Base-by-base conservation (phyloP, 37 sponge, comb jelly and placozoan genomes). In the Corticium candelabrum region DNA sequence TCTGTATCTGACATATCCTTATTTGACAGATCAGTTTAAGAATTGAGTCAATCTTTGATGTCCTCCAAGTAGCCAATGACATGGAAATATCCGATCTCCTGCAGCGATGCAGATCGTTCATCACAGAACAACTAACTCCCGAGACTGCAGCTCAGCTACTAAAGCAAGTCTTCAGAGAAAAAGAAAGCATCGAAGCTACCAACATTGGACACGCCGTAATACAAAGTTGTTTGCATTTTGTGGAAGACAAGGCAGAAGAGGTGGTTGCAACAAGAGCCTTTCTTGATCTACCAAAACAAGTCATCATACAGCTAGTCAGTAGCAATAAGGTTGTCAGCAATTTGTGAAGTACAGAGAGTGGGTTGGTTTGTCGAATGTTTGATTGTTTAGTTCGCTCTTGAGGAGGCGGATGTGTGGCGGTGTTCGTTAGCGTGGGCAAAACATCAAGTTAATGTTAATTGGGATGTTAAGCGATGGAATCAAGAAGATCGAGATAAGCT, bases 341-440 rank as follows among this genome's bases (percentile, higher is more conserved):
- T 50, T 50, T 50, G 62, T 50, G 62, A 21, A 11, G 11, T 50
- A 27, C 15, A 11, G 62, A 21, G 62, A 21, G 62, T 50, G 62
- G 73, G 21, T 29, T 5, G 36, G 21, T 70, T 70, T 15, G 36
- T 70, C 21, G 5, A n/a, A 4, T n/a, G 5, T 15, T 29, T 4
- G 7, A 5, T 70, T 71, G 1, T 35, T 36, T 38, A 87, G 84
- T 40, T 87, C 3, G 37, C 50, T 3, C 40, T 80, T 5, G 40
- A 79, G 1, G 84, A 85, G 72, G 86, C 85, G 34, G 93, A 88
- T 69, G 84, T 91, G 40, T 86, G 89, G 87, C 56, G 84, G 35
- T 79, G 79, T 4, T 82, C 88, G 38, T 33, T 91, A 35, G 33
- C 76, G 15, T 91, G 93, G 93, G 93, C 86, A 0, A 77, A 81